Evolutionary conservation across 92 coral and sea anemone genomes (phyloP), one percentile per base, ranked within the genome.

Genomic region (Phenganax marumi): DNA sequence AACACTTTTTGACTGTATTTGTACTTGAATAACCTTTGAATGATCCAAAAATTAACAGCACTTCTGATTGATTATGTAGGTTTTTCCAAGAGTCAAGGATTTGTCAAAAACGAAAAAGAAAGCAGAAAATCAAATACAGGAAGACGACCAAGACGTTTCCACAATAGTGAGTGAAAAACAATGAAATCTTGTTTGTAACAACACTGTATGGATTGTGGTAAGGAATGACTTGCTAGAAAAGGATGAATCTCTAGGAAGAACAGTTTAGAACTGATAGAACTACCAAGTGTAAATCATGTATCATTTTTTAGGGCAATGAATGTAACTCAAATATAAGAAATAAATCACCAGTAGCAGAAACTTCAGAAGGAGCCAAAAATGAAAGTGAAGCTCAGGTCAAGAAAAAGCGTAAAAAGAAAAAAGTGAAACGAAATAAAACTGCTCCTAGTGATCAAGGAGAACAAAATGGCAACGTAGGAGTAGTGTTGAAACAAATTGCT

Each of bases 351-450:
- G 63, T 68, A 18, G 55, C 77, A 0, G 71, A 50, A 50, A 81
- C 51, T 19, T 83, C 83, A 49, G 68, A 86, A 16, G 50, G 52
- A 57, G 54, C 61, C 23, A 73, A 76, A 6, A 66, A 86, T 49
- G 91, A 86, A n/a, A 64, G 64, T 22, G 85, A 73, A 21, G 92
- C 81, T 12, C 88, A 70, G 39, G 86, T 84, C 53, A 84, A 76
- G 65, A 85, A 75, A 80, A 90, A 88, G 80, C 90, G 89, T 74
- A 93, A 90, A 80, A 93, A 92, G 88, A 93, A 90, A 74, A 90
- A 83, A 61, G 87, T 49, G 47, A 88, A 80, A 65, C 70, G 62
- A 46, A 87, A 90, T 70, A 89, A 87, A 64, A 92, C 90, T 39
- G 91, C 93, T 16, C 97, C 94, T 16, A 89, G 90, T 51, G 87